phyloP scores from a whole-genome alignment of 2,888 invertebrate genomes.

The Clunio marinus region DNA sequence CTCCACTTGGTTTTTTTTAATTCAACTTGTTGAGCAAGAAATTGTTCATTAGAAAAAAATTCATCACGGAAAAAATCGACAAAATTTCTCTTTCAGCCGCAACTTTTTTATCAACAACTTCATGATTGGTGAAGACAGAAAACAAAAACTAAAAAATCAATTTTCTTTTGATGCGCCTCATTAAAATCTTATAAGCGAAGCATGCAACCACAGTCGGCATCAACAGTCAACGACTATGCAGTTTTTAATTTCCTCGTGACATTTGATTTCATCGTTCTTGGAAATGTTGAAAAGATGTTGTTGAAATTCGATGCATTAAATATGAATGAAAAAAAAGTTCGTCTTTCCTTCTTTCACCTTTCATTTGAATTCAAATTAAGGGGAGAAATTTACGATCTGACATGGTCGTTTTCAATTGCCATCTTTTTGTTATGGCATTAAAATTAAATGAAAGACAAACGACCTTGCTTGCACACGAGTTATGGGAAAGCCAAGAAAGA shows the following conservation, averaged over 20 bases:
- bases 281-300: background rate
- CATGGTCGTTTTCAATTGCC: background rate
- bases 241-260: background rate
- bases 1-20: too few species aligned
- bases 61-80: too few species aligned
- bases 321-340: background rate
- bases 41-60: too few species aligned
- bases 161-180: background rate
- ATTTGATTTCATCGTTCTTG: background rate
- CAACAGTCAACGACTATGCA: too few species aligned
- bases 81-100: constrained; percentile 18
- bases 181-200: constrained; percentile 19
- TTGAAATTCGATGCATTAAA: constrained; percentile 12
- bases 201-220: background rate
- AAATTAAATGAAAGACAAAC: constrained; percentile 13
- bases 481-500: background rate
- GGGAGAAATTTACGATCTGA: constrained; percentile 20
- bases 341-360: background rate
- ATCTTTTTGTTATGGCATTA: background rate
- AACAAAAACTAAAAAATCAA: too few species aligned
- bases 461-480: constrained; percentile 13
- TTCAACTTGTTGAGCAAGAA: too few species aligned
- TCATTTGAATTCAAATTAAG: too few species aligned
- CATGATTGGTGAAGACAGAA: too few species aligned
- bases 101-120: background rate